These are phyloP conservation scores for Lagodon rhomboides DNA, from an alignment of 2,797 vertebrate genomes.

Conservation along the genomic window DNA sequence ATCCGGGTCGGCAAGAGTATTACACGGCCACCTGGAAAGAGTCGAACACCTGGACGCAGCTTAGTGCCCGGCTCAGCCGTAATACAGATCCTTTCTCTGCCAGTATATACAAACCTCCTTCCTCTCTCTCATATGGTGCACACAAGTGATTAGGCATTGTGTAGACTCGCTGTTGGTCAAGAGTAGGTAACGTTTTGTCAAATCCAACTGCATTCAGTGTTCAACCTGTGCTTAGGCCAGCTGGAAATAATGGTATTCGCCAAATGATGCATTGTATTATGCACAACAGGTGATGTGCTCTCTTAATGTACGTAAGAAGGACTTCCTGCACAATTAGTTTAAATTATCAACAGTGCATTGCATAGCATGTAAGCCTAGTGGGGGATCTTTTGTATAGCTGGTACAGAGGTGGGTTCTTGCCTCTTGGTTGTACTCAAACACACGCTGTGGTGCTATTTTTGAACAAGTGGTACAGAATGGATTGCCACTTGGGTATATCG, in stretches of 20 bases:
- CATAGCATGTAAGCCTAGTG: background rate
- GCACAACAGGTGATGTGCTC: slow-evolving; percentile 24
- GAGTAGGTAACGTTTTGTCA: slow-evolving; percentile 47
- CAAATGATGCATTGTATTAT: slow-evolving; percentile 40
- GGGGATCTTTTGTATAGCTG: slow-evolving; percentile 3
- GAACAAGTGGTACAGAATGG: background rate
- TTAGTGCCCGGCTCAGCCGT: slow-evolving; percentile 72
- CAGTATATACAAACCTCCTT: slow-evolving; percentile 57
- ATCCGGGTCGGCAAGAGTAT: slow-evolving; percentile 83
- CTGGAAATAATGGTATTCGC: slow-evolving; percentile 19
- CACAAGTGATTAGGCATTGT: slow-evolving; percentile 64
- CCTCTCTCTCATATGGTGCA: slow-evolving; percentile 37
- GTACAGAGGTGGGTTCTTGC: background rate
- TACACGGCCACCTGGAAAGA: slow-evolving; percentile 85
- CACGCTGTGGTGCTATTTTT: slow-evolving; percentile 1
- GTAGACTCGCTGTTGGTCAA: slow-evolving; percentile 35
- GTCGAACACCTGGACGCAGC: slow-evolving; percentile 79
- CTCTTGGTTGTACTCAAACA: background rate
- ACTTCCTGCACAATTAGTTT: slow-evolving; percentile 25
- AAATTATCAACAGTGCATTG: slow-evolving; percentile 33
- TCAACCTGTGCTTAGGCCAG: slow-evolving; percentile 20
- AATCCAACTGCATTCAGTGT: slow-evolving; percentile 54
- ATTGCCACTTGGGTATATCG: background rate
- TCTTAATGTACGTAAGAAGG: background rate
- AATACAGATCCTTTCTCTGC: slow-evolving; percentile 63